Percentiles rank a stretch among this genome's conserved stretches.
These are phyloP conservation scores for Pinctada fucata DNA, from an alignment of 2,888 invertebrate species.

Conservation along the genomic window DNA sequence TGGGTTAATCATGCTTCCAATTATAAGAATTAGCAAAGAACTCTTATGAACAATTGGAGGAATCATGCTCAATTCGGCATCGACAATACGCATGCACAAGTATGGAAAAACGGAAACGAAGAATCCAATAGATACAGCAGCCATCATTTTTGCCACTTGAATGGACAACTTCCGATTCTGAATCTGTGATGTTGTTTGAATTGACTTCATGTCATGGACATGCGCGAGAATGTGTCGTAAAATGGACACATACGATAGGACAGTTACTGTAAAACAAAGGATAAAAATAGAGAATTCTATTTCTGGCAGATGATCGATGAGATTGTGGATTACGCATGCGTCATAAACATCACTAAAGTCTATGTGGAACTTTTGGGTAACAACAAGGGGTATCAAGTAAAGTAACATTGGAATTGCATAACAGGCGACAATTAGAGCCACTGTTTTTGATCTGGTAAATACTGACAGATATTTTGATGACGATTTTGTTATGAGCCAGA, in stretches of 20 bases:
- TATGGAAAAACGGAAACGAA: constrained; percentile 23
- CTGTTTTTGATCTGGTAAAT: not conserved
- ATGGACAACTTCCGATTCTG: constrained; percentile 11
- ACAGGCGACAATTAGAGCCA: not conserved
- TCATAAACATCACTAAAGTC: constrained; percentile 17
- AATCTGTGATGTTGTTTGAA: constrained; percentile 21
- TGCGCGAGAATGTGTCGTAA: constrained; percentile 2
- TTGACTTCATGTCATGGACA: not conserved
- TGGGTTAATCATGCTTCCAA: constrained; percentile 13
- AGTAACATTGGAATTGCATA: constrained; percentile 16
- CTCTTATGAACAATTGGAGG: constrained; percentile 10
- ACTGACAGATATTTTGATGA: not conserved
- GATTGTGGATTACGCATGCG: constrained; percentile 19
- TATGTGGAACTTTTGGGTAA: not conserved
- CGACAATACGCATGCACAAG: constrained; percentile 14
- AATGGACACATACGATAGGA: constrained; percentile 3
- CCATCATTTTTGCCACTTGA: constrained; percentile 18
- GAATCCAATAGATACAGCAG: constrained; percentile 3
- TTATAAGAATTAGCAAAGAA: not conserved
- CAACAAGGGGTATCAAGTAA: not conserved
- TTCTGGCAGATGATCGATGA: constrained; percentile 8
- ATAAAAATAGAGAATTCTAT: constrained; percentile 17
- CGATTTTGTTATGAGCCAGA: constrained; percentile 2
- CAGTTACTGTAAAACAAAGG: constrained; percentile 15
- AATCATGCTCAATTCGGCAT: not conserved